Conservation (phyloP, 1,140 invertebrate genomes). For the Drosophila punjabiensis region DNA sequence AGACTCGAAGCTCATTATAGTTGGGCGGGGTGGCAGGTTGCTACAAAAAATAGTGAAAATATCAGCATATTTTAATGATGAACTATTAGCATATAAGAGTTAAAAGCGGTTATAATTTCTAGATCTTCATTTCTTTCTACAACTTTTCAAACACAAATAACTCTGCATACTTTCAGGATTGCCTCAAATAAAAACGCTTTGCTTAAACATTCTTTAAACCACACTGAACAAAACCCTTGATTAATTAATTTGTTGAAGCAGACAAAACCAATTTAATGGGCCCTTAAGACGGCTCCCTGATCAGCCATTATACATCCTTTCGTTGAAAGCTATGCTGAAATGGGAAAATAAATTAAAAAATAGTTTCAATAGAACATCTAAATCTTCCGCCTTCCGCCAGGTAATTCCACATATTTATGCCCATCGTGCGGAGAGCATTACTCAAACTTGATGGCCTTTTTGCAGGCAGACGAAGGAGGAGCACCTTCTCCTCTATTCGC, state of each 20-base stretch:
- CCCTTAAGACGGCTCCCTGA: constrained; percentile 5
- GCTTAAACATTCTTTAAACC: neutral
- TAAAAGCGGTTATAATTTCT: neutral
- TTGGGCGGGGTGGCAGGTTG: neutral
- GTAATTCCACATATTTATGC: constrained; percentile 18
- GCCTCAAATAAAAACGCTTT: neutral
- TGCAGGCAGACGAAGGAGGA: neutral
- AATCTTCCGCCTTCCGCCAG: constrained; percentile 4
- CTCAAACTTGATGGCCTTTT: constrained; percentile 11
- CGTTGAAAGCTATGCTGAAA: neutral
- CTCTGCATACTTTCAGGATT: constrained; percentile 58
- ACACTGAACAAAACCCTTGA: neutral
- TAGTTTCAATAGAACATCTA: constrained; percentile 16
- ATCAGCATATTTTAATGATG: neutral
- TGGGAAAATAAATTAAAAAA: neutral
- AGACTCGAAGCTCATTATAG: constrained; percentile 10
- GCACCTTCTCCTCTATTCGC: neutral
- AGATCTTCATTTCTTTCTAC: neutral
- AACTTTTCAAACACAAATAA: neutral
- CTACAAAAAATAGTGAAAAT: neutral
- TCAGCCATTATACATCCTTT: constrained; percentile 2
- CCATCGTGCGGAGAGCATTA: constrained; percentile 4
- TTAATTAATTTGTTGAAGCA: neutral
- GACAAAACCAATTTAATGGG: neutral
- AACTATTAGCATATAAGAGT: neutral